Percentiles rank a stretch among this genome's conserved stretches.
phyloP scores from a whole-genome alignment of 1,140 invertebrate genomes.

The Tetranychus cinnabarinus region DNA sequence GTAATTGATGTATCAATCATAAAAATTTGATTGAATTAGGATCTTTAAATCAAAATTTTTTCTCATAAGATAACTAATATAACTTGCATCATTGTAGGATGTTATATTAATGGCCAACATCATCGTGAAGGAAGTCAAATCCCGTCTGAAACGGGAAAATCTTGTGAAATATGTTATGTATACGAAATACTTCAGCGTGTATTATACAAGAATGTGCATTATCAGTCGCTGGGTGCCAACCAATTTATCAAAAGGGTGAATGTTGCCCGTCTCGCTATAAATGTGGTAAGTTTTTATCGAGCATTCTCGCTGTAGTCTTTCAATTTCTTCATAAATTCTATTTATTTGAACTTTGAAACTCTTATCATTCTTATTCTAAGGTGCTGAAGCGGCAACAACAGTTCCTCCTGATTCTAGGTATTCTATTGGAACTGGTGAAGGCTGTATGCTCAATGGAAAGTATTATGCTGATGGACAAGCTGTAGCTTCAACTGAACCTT shows the following conservation, averaged over 20 bases:
- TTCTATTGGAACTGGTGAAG: constrained; percentile 11
- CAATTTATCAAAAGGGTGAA: constrained; percentile 60
- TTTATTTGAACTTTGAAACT: too few relatives aligned
- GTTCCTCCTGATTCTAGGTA: constrained; percentile 1
- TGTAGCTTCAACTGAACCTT: constrained; percentile 41
- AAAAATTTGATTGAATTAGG: too few relatives aligned
- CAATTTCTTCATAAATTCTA: too few relatives aligned
- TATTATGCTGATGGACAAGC: constrained; percentile 43
- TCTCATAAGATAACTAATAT: too few relatives aligned
- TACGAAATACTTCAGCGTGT: constrained; percentile 74
- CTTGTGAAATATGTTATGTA: constrained; percentile 87
- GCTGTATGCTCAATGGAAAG: constrained; percentile 44
- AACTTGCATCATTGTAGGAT: too few relatives aligned
- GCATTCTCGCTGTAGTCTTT: too few relatives aligned
- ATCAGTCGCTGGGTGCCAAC: constrained; percentile 61
- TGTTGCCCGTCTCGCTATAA: constrained; percentile 51
- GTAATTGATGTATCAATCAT: too few relatives aligned
- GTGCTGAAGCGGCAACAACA: constrained; percentile 4
- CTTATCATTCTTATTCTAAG: not conserved
- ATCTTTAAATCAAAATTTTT: too few relatives aligned
- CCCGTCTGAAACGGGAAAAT: constrained; percentile 55
- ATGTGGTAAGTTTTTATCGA: constrained; percentile 21
- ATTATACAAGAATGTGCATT: constrained; percentile 82
- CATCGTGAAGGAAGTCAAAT: constrained; percentile 56
- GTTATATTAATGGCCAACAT: constrained; percentile 54